These are phyloP conservation scores for Vicugna pacos DNA, from an alignment of 2,113 vertebrate genomes.

Conservation along the genomic window DNA sequence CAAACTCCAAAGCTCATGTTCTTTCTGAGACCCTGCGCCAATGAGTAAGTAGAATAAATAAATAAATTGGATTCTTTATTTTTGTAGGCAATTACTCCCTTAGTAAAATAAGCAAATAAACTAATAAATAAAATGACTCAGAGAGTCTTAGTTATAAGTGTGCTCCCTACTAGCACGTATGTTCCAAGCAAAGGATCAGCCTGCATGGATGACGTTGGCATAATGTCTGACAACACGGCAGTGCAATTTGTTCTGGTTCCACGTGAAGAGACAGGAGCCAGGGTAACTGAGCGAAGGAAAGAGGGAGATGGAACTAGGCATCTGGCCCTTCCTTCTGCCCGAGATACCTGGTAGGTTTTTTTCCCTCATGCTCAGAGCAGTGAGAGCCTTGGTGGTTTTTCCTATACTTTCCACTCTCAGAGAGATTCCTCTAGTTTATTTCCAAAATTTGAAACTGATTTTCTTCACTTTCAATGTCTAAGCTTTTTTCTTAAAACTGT, in stretches of 20 bases:
- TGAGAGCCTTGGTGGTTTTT: background rate
- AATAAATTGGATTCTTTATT: slow-evolving; percentile 9
- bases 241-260: background rate
- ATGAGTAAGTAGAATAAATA: slow-evolving; percentile 59
- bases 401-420: background rate
- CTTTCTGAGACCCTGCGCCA: background rate
- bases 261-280: background rate
- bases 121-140: slow-evolving; percentile 64
- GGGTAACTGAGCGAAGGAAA: background rate
- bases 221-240: background rate
- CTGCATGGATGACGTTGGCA: background rate
- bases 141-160: background rate
- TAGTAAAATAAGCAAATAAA: slow-evolving; percentile 67
- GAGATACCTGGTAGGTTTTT: no score
- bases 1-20: background rate
- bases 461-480: background rate
- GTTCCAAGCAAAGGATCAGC: background rate
- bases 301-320: background rate
- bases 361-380: background rate
- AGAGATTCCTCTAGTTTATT: background rate
- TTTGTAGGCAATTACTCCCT: slow-evolving; percentile 52
- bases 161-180: background rate
- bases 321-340: background rate
- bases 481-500: background rate
- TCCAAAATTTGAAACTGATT: background rate